A percentile compares a stretch with the other conserved stretches of the same genome.
Evolutionary conservation across 2,797 vertebrate genomes (phyloP).

Genomic region (Orientallactaga sibirica): DNA sequence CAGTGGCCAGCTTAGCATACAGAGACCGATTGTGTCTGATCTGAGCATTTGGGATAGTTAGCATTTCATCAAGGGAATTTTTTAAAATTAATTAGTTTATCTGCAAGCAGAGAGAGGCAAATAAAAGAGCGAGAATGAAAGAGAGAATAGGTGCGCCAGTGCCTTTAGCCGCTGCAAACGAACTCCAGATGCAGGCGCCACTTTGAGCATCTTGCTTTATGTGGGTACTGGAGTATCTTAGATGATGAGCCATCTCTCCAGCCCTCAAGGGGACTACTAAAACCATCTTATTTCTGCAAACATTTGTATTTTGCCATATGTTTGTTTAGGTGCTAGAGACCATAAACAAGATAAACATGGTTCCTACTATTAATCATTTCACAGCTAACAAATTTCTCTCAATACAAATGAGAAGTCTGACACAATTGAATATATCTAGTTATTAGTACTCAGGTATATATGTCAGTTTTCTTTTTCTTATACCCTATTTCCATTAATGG

Average conservation of each 20-base stretch:
- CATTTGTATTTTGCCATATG: not conserved
- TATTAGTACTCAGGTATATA: not conserved
- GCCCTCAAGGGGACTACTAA: not conserved
- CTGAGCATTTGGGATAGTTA: not conserved
- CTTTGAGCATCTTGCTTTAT: too few species aligned
- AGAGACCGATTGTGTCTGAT: not conserved
- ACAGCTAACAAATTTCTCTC: constrained; percentile 5
- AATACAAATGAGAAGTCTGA: constrained; percentile 43
- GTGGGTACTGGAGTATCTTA: too few species aligned
- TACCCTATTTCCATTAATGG: not conserved
- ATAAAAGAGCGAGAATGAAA: too few species aligned
- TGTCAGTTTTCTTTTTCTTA: not conserved
- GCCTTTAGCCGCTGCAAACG: too few species aligned
- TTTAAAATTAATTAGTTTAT: too few species aligned
- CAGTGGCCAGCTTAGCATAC: not conserved
- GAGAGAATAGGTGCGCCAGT: too few species aligned
- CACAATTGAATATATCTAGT: not conserved
- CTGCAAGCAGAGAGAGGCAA: too few species aligned
- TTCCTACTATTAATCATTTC: constrained; percentile 38
- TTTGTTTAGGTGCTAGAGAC: not conserved
- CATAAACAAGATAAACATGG: not conserved
- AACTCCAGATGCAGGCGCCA: too few species aligned
- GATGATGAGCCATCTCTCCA: too few species aligned
- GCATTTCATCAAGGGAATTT: not conserved
- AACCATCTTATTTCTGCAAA: not conserved